phyloP scores from a whole-genome alignment of 2,113 vertebrate species.

The Petroica traversi region DNA sequence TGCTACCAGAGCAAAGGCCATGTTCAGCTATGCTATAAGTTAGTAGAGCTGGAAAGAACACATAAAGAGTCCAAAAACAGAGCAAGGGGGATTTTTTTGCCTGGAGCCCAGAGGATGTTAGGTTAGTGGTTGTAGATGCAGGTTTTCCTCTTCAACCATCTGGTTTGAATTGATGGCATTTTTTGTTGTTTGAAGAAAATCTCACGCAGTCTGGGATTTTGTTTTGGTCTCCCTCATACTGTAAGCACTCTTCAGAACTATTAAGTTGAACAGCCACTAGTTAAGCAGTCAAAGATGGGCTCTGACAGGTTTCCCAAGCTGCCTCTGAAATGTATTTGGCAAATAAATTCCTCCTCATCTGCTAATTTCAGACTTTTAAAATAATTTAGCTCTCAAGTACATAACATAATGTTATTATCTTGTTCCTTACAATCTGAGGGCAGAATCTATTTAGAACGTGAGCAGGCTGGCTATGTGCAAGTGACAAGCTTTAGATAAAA shows the following conservation, averaged over 20 bases:
- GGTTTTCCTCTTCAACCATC: neutral
- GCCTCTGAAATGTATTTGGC: slow-evolving; percentile 47
- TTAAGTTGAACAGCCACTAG: slow-evolving; percentile 29
- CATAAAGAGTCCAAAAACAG: neutral
- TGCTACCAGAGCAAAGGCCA: neutral
- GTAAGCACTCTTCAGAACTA: slow-evolving; percentile 10
- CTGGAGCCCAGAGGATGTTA: neutral
- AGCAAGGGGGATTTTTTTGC: neutral
- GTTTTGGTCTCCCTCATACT: neutral
- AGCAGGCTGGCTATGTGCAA: slow-evolving; percentile 11
- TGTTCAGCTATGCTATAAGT: neutral
- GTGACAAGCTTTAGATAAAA: slow-evolving; percentile 15
- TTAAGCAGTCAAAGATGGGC: slow-evolving; percentile 32
- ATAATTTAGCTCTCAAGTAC: slow-evolving; percentile 52
- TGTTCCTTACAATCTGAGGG: slow-evolving; percentile 43
- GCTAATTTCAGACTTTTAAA: slow-evolving; percentile 63
- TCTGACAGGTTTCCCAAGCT: slow-evolving; percentile 57
- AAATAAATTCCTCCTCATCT: slow-evolving; percentile 62
- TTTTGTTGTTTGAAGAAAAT: slow-evolving; percentile 7
- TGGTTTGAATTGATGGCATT: neutral
- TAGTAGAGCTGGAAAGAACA: neutral
- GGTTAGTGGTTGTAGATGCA: neutral
- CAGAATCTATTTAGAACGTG: slow-evolving; percentile 54
- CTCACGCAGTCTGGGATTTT: neutral
- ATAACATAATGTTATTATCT: slow-evolving; percentile 55